Evolutionary conservation across 2,888 invertebrate species (phyloP).

Genomic region (Drosophila austrosaltans): DNA sequence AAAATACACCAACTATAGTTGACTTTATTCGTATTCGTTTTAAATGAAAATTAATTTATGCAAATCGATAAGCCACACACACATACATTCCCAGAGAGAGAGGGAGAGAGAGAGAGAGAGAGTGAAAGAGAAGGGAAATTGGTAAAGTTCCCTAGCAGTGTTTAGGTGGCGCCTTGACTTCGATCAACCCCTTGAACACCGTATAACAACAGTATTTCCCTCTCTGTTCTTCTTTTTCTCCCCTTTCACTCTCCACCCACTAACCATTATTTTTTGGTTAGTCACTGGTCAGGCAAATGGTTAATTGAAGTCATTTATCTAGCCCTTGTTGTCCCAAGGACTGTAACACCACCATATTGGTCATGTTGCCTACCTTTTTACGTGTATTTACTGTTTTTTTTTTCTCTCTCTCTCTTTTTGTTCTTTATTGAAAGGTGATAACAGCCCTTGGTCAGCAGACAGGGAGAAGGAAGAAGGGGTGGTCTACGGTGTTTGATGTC

Average conservation of each 20-base stretch:
- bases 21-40: slow-evolving; percentile 74
- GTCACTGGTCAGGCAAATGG: slow-evolving; percentile 68
- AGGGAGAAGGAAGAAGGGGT: slow-evolving; percentile 25
- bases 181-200: slow-evolving; percentile 57
- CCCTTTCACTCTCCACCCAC: not conserved
- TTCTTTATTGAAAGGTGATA: slow-evolving; percentile 75
- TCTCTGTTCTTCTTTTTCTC: not conserved
- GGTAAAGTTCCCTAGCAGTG: slow-evolving; percentile 30
- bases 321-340: slow-evolving; percentile 56
- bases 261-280: slow-evolving; percentile 61
- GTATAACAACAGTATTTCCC: slow-evolving; percentile 44
- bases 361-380: slow-evolving; percentile 35
- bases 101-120: not conserved
- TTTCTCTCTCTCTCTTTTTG: slow-evolving; percentile 51
- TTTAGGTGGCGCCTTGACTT: slow-evolving; percentile 55
- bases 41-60: slow-evolving; percentile 78
- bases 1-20: slow-evolving; percentile 42
- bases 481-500: not conserved
- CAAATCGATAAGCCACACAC: slow-evolving; percentile 69
- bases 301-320: slow-evolving; percentile 76
- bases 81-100: slow-evolving; percentile 17
- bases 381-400: slow-evolving; percentile 27
- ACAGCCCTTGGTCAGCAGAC: slow-evolving; percentile 39
- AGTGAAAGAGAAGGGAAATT: not conserved
- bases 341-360: slow-evolving; percentile 57